Evolutionary conservation across 2,888 invertebrate species (phyloP).

Genomic region (Geophilus truncorum): DNA sequence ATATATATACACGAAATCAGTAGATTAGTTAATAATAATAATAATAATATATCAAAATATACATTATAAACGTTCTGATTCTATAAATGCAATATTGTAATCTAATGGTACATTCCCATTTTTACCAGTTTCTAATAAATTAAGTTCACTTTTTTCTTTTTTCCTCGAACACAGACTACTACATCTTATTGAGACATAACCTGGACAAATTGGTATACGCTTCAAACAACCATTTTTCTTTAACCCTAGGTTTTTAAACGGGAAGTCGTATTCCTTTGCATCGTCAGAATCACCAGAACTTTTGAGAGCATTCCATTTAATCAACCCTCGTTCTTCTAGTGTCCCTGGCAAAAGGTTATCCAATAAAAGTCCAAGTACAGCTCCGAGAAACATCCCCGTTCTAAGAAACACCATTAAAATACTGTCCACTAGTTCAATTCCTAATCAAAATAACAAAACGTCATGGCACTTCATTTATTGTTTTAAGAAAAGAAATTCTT

Average conservation of each 20-base stretch:
- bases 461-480: background rate
- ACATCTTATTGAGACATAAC: background rate
- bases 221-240: background rate
- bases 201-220: background rate
- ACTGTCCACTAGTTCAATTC: conserved; percentile 53
- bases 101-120: too few species aligned
- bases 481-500: background rate
- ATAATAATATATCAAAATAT: background rate
- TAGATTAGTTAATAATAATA: background rate
- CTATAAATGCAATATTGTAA: too few species aligned
- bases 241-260: background rate
- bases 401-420: conserved; percentile 66
- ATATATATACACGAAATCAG: too few species aligned
- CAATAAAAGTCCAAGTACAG: conserved; percentile 63
- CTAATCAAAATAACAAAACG: background rate
- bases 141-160: background rate
- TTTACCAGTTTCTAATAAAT: background rate
- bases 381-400: conserved; percentile 71
- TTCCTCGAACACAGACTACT: background rate
- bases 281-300: background rate
- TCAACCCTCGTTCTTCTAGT: background rate
- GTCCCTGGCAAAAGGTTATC: conserved; percentile 53
- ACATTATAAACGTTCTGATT: too few species aligned
- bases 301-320: background rate
- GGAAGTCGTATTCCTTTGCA: background rate